phyloP scores from a whole-genome alignment of 2,888 invertebrate species.

The Lysandra coridon region DNA sequence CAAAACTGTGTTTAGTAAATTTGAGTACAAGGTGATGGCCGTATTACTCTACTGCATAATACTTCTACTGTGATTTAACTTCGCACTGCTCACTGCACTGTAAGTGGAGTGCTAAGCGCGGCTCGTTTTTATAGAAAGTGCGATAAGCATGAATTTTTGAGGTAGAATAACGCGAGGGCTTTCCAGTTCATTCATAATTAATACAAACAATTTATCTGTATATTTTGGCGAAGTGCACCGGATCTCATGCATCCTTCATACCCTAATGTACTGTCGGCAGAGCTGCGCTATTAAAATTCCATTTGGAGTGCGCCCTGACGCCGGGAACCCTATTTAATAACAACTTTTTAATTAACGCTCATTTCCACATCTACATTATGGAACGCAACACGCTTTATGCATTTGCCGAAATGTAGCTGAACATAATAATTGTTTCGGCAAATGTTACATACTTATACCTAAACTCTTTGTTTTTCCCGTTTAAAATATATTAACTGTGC shows the following conservation, averaged over 20 bases:
- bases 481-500: neutral
- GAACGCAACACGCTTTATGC: constrained; percentile 22
- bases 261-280: constrained; percentile 49
- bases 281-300: constrained; percentile 55
- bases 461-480: constrained; percentile 10
- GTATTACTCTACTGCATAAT: neutral
- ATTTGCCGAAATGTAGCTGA: constrained; percentile 12
- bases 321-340: constrained; percentile 54
- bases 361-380: constrained; percentile 38
- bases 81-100: neutral
- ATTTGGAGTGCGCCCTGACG: constrained; percentile 47
- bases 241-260: constrained; percentile 45
- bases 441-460: neutral
- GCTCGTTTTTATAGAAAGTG: constrained; percentile 10
- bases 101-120: constrained; percentile 2
- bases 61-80: neutral
- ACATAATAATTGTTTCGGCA: neutral
- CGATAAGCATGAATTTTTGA: constrained; percentile 32
- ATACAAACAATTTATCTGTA: constrained; percentile 40
- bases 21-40: no score
- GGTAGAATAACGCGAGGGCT: constrained; percentile 33
- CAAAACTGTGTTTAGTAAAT: no score
- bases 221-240: constrained; percentile 37
- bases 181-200: constrained; percentile 37
- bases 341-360: constrained; percentile 67